phyloP scores from a whole-genome alignment of 1,140 invertebrate species.

The Helicoverpa zea region DNA sequence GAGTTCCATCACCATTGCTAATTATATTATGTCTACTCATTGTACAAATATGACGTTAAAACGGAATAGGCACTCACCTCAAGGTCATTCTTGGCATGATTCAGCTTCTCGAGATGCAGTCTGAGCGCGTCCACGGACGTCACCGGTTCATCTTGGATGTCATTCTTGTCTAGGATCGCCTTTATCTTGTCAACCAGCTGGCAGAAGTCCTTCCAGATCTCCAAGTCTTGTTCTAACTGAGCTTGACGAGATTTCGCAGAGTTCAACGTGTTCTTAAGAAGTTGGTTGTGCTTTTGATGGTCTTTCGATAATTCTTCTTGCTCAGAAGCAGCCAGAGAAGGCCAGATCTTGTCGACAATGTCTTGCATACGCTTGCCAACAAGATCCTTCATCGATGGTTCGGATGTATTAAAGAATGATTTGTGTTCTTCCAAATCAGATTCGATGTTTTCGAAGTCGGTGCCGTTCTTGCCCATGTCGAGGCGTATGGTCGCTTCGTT shows the following conservation, averaged over 20 bases:
- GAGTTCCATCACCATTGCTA: conserved; percentile 13
- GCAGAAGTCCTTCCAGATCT: conserved; percentile 93
- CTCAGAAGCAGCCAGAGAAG: conserved; percentile 92
- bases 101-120: conserved; percentile 93
- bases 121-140: conserved; percentile 92
- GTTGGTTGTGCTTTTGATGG: conserved; percentile 92
- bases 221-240: conserved; percentile 91
- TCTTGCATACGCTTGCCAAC: conserved; percentile 94
- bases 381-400: conserved; percentile 92
- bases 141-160: conserved; percentile 92
- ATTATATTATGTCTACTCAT: conserved; percentile 23
- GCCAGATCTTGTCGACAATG: conserved; percentile 95
- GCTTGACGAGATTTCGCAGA: conserved; percentile 92
- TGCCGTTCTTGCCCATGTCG: conserved; percentile 92
- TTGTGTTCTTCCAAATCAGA: conserved; percentile 95
- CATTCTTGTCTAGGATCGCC: conserved; percentile 90
- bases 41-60: conserved; percentile 15
- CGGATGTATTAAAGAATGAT: conserved; percentile 92
- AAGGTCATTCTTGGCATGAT: conserved; percentile 92
- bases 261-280: conserved; percentile 93
- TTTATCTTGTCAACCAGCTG: conserved; percentile 92
- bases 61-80: conserved; percentile 88
- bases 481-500: conserved; percentile 93
- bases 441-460: conserved; percentile 95
- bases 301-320: conserved; percentile 94